These are phyloP conservation scores for Leptosomus discolor DNA, from an alignment of 2,113 vertebrate species.

Conservation along the genomic window DNA sequence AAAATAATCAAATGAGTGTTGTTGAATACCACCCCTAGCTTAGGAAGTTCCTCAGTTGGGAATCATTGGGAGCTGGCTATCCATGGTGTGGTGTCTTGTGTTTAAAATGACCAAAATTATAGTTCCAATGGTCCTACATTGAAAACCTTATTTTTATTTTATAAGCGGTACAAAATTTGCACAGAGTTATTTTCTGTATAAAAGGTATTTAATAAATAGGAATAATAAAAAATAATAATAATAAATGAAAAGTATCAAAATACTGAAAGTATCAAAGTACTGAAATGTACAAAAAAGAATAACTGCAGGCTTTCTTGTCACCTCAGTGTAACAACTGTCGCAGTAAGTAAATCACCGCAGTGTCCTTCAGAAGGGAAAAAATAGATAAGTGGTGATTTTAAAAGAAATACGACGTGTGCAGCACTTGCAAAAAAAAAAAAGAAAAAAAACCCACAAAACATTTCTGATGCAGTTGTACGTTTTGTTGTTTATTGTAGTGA, in stretches of 20 bases:
- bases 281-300: not conserved
- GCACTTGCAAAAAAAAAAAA: not conserved
- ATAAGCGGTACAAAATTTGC: not conserved
- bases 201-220: not conserved
- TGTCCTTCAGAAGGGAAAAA: not conserved
- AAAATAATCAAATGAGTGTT: not conserved
- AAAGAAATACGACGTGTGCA: not conserved
- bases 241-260: not conserved
- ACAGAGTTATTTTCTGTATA: not conserved
- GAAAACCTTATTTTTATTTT: not conserved
- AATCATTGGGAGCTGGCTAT: not conserved
- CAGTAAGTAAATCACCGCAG: not conserved
- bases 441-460: too few relatives aligned
- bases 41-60: rapidly evolving
- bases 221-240: too few relatives aligned
- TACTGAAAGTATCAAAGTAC: not conserved
- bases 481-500: not conserved
- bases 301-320: not conserved
- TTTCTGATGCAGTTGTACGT: rapidly evolving
- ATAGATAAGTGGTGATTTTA: not conserved
- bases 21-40: not conserved
- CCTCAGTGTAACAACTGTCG: not conserved
- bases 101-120: not conserved
- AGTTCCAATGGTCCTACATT: not conserved
- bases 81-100: not conserved